A percentile compares a stretch with the other conserved stretches of the same genome.
Conservation (phyloP, 2,888 invertebrate genomes). For the Lagria hirta region DNA sequence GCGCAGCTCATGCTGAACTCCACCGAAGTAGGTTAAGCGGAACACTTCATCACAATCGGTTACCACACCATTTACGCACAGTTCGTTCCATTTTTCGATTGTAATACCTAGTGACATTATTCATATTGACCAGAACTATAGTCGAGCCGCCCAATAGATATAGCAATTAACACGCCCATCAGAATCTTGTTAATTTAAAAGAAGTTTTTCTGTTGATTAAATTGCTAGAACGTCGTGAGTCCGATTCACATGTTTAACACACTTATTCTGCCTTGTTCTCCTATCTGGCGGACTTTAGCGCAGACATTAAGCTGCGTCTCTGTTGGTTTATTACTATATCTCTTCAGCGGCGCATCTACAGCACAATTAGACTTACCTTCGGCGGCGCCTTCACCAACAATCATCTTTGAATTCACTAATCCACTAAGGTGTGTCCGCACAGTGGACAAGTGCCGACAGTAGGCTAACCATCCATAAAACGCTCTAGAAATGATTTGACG, state of each 20-base stretch:
- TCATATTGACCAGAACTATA: neutral
- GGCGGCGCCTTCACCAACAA: constrained; percentile 65
- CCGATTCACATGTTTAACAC: too few species aligned
- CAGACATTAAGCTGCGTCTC: too few species aligned
- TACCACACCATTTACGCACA: constrained; percentile 66
- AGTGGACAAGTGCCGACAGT: constrained; percentile 89
- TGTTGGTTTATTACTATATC: too few species aligned
- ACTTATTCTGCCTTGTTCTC: too few species aligned
- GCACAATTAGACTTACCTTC: too few species aligned
- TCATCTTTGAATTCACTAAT: constrained; percentile 74
- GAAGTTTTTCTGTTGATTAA: too few species aligned
- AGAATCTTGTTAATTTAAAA: too few species aligned
- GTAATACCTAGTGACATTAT: constrained; percentile 61
- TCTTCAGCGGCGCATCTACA: too few species aligned
- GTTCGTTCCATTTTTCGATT: constrained; percentile 69
- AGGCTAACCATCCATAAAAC: constrained; percentile 95
- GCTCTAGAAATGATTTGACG: constrained; percentile 93
- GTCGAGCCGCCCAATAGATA: neutral
- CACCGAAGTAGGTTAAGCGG: constrained; percentile 83
- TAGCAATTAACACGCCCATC: constrained; percentile 9
- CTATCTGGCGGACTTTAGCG: too few species aligned
- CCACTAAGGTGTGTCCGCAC: constrained; percentile 91
- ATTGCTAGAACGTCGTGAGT: too few species aligned
- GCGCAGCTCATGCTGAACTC: constrained; percentile 76
- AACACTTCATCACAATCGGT: constrained; percentile 73